Base-by-base conservation (phyloP, 1,140 invertebrate species). In the Pseudoatta argentina region DNA sequence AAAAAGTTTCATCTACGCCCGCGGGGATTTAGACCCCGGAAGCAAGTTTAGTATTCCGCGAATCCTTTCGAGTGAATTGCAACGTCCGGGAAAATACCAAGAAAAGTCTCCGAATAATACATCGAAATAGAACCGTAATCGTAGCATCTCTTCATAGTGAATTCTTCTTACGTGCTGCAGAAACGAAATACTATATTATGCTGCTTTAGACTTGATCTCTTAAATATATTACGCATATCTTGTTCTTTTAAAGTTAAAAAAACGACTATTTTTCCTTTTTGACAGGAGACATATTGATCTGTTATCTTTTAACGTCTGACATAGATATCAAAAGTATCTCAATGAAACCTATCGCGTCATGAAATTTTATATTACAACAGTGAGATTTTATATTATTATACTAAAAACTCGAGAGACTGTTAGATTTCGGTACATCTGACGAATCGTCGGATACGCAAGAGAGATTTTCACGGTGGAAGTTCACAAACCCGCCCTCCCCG, bases 11-110 rank as follows among this genome's bases (percentile, higher is more conserved):
- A 44, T 81, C 67, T 39, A 18, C 5, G 1, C 30, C 53, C 18
- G 6, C 6, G 7, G 44, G 30, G 14, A 79, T 24, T 44, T 21
- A 16, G 16, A 18, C 34, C 27, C 63, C 59, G 59, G 53, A 72
- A 82, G 44, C 57, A 24, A 18, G n/a, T 63, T 73, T 83, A 21
- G 55, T 75, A 83, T 83, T 83, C 79, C 55, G 55, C 67, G 39
- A 59, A 34, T 57, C 27, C 24, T 24, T 34, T 10, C 53, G 39
- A 69, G 2, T 51, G 14, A 83, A 75, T 83, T 48, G 55, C 69
- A 8, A 24, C 27, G 44, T 61, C 34, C 18, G 39, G 21, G 21
- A 27, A 71, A 81, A 71, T 59, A 34, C 53, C 21, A 57, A 27
- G 69, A 30, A 61, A 82, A 61, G 53, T 44, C 1, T 44, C 12